Evolutionary conservation across 1,140 invertebrate species (phyloP), one percentile per base, ranked within the genome.

Genomic region (Zaprionus capensis): DNA sequence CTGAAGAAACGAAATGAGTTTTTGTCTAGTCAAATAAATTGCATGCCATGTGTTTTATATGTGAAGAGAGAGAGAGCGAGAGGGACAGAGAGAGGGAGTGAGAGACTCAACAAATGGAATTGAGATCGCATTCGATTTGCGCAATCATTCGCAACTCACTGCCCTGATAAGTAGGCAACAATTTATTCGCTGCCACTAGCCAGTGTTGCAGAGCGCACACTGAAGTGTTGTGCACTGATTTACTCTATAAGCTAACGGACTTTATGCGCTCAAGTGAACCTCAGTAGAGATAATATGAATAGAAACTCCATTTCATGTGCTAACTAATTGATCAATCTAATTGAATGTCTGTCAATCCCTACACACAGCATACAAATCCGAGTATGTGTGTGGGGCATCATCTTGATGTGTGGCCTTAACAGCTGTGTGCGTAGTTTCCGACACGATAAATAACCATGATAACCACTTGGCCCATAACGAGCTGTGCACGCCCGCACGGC

Each of bases 381-480:
- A 31, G 51, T 70, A 44, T 15, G 49, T 17, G 63, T 44, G 41
- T 17, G 6, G n/a, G 1, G 5, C 36, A 38, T 15, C 36, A 4
- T 4, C 2, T 44, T 70, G 78, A 78, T 66, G 46, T 70, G 58
- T 77, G 63, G 53, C 65, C 49, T n/a, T 61, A 84, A 53, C 79
- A 79, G 67, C 82, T 86, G 82, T 71, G 68, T 26, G 31, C 38
- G 31, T 38, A 46, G 41, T 58, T 44, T 34, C 64, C 46, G 70
- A 65, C 62, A 82, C 70, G 82, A 86, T 86, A 86, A 86, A 87
- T 87, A 87, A 87, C 82, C 80, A 86, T 85, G 71, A 72, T 86
- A 84, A 56, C 67, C 66, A 71, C 62, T 76, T 71, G 70, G 59
- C 72, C 79, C 82, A 80, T 87, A 77, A 71, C 63, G 70, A 76